Conservation (phyloP, 2,888 invertebrate genomes). For the Meiosimyza decipiens region DNA sequence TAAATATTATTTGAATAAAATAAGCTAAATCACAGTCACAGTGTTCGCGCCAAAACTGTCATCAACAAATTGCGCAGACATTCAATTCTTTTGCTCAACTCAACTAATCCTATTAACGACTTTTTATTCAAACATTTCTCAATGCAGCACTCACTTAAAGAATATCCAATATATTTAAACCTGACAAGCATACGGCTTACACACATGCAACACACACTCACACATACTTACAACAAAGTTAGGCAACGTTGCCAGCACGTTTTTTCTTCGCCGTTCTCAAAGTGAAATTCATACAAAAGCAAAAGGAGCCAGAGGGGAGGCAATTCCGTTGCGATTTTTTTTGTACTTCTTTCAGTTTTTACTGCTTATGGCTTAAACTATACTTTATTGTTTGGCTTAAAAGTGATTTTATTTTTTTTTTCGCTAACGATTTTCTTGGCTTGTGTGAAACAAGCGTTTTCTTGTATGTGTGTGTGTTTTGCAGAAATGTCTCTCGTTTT, state of each 20-base stretch:
- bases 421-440: slow-evolving; percentile 15
- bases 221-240: not conserved
- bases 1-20: no score
- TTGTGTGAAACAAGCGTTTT: slow-evolving; percentile 3
- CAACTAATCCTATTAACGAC: slow-evolving; percentile 21
- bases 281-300: slow-evolving; percentile 7
- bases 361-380: not conserved
- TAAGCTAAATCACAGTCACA: no score
- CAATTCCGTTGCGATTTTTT: not conserved
- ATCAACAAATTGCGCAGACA: no score
- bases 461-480: slow-evolving; percentile 35
- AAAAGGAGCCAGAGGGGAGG: no score
- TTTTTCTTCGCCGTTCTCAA: slow-evolving; percentile 18
- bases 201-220: slow-evolving; percentile 23
- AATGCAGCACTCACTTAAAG: slow-evolving; percentile 23
- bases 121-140: slow-evolving; percentile 12
- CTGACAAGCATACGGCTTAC: slow-evolving; percentile 20
- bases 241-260: slow-evolving; percentile 30
- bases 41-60: no score
- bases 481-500: slow-evolving; percentile 29
- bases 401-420: slow-evolving; percentile 3
- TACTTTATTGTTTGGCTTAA: slow-evolving; percentile 24
- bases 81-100: no score
- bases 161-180: not conserved
- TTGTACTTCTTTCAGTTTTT: not conserved